A percentile compares a stretch with the other conserved stretches of the same genome.
These are phyloP conservation scores for Sphenopsis melanotis DNA, from an alignment of 2,797 vertebrate genomes.

Conservation along the genomic window DNA sequence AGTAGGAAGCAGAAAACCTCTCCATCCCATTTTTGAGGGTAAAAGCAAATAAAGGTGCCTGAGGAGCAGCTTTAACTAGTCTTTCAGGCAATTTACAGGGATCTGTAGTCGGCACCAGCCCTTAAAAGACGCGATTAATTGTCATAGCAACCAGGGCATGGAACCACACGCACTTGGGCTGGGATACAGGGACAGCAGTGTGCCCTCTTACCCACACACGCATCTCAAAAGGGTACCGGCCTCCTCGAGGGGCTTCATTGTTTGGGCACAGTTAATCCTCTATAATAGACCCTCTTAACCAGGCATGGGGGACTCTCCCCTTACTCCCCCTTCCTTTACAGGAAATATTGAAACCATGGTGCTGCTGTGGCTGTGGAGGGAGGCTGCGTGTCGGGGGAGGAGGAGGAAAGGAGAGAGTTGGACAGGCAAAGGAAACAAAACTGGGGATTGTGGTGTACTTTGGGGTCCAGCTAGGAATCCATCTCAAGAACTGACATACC, in stretches of 20 bases:
- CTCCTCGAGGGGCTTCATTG: slow-evolving; percentile 5
- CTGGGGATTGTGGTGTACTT: neutral
- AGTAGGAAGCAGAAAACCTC: neutral
- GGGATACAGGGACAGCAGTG: slow-evolving; percentile 17
- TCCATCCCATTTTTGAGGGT: neutral
- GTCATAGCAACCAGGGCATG: slow-evolving; percentile 63
- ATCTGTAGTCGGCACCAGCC: slow-evolving; percentile 44
- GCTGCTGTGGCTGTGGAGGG: neutral
- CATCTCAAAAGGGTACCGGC: slow-evolving; percentile 17
- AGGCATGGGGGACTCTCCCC: neutral
- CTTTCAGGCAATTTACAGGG: slow-evolving; percentile 41
- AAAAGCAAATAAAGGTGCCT: slow-evolving; percentile 37
- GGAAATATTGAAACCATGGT: neutral
- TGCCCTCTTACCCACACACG: slow-evolving; percentile 20
- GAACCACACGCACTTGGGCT: slow-evolving; percentile 23
- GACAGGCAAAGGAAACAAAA: neutral
- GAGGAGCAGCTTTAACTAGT: slow-evolving; percentile 34
- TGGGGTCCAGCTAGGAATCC: neutral
- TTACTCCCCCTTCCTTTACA: neutral
- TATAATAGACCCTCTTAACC: slow-evolving; percentile 25
- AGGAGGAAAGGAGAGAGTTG: neutral
- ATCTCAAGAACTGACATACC: neutral
- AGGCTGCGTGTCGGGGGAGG: fast-evolving
- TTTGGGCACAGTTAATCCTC: neutral
- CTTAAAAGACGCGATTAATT: slow-evolving; percentile 58